Evolutionary conservation across 2,888 invertebrate genomes (phyloP), one percentile per base, ranked within the genome.

Genomic region (Ariolimax columbianus): DNA sequence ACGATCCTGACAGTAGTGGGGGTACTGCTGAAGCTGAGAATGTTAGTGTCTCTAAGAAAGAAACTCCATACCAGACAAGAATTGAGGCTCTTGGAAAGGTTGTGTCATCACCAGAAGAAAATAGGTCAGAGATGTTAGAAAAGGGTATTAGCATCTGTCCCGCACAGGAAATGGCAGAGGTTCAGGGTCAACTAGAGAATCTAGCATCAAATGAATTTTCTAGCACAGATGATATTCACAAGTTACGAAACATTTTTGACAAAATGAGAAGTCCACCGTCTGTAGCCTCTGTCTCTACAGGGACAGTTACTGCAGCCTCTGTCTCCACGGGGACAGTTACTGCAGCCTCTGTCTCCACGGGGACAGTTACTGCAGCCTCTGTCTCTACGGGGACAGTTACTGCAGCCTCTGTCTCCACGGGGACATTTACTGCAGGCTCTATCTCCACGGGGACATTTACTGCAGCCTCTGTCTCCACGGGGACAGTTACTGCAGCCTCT

Each of bases 201-300:
- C 17, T 2, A 30, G 73, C 73, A 75, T 75, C 30, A 3, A n/a
- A 30, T 75, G 75, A 75, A 51, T 6, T 51, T 47, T 33, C 40
- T 2, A 73, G 40, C 14, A n/a, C 75, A 51, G 75, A 51, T 33
- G 23, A 1, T 33, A 23, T 33, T 51, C 75, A 51, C 43, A 40
- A 23, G 7, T 68, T 68, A 0, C 66, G 79, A 43, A 81, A 72
- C 70, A 81, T 70, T 30, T 72, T 81, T 81, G 81, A 81, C 0
- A 70, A 81, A 33, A 36, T 81, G 38, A 81, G 26, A 72, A 14
- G 17, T 38, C 72, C 51, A 23, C n/a, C n/a, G n/a, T 26, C 70
- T 14, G 26, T 36, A 23, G 66, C 81, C 7, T 81, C 70, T 72
- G 19, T 40, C 19, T 23, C 59, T 26, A 0, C n/a, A 19, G 66